Evolutionary conservation across 1,140 invertebrate species (phyloP).

Genomic region (Paralvinella palmiformis): DNA sequence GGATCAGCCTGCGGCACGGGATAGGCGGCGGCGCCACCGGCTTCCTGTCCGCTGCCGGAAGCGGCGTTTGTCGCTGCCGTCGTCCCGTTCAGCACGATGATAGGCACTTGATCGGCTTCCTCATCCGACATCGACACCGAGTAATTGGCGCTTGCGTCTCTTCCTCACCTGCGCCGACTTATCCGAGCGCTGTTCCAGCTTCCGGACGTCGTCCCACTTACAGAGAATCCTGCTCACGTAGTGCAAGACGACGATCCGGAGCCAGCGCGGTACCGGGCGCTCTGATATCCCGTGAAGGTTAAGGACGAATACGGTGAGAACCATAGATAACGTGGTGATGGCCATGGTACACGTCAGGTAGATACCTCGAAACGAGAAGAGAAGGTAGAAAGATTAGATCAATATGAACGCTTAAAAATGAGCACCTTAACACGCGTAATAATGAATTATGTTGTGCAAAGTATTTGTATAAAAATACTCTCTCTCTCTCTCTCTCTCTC

Average conservation of each 20-base stretch:
- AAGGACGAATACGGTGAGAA: constrained; percentile 21
- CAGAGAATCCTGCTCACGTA: constrained; percentile 10
- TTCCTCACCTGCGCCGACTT: not conserved
- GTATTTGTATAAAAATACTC: too few species aligned
- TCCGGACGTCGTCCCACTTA: not conserved
- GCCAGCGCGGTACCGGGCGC: constrained; percentile 15
- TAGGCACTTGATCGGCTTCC: not conserved
- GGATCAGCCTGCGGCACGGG: too few species aligned
- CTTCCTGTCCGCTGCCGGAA: not conserved
- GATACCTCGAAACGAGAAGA: constrained; percentile 12
- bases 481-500: too few species aligned
- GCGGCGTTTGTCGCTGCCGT: not conserved
- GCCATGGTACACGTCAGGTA: constrained; percentile 23
- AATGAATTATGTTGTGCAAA: too few species aligned
- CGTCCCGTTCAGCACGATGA: not conserved
- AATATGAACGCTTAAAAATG: too few species aligned
- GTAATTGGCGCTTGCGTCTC: not conserved
- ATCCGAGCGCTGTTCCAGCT: not conserved
- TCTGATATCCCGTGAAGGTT: constrained; percentile 19
- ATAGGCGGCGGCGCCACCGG: not conserved
- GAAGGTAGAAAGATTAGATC: too few species aligned
- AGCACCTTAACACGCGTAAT: too few species aligned
- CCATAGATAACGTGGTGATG: constrained; percentile 21
- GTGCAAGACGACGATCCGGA: constrained; percentile 10
- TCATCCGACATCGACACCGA: too few species aligned